phyloP scores from a whole-genome alignment of 2,888 invertebrate genomes.

The Drosophila nr. medialis region DNA sequence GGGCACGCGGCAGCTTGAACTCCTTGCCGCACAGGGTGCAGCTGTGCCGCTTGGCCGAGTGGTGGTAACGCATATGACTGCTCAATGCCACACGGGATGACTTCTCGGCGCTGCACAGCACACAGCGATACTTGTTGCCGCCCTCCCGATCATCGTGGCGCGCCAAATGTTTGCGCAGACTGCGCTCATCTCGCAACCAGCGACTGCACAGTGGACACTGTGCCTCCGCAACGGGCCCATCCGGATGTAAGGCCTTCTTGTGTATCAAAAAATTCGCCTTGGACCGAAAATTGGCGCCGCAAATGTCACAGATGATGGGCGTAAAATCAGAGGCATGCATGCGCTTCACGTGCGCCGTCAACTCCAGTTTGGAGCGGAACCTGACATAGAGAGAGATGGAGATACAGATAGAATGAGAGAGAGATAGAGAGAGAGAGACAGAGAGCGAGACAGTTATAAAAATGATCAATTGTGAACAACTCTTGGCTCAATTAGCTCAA shows the following conservation, averaged over 20 bases:
- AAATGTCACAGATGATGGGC: conserved; percentile 76
- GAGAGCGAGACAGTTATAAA: not conserved
- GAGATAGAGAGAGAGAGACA: not conserved
- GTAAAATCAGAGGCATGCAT: conserved; percentile 71
- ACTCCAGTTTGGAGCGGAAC: conserved; percentile 70
- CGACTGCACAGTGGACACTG: conserved; percentile 69
- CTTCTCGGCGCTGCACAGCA: conserved; percentile 65
- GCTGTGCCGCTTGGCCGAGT: conserved; percentile 67
- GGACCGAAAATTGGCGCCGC: conserved; percentile 68
- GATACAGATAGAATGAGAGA: not conserved
- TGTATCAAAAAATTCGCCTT: conserved; percentile 72
- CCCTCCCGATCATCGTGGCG: conserved; percentile 69
- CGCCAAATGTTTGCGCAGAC: conserved; percentile 68
- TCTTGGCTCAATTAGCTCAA: not conserved
- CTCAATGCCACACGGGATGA: conserved; percentile 65
- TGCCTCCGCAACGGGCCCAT: conserved; percentile 68
- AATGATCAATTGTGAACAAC: not conserved
- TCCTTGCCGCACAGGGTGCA: conserved; percentile 70
- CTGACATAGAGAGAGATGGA: conserved; percentile 26
- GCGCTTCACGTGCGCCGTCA: conserved; percentile 68
- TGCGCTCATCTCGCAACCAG: conserved; percentile 71
- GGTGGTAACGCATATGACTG: conserved; percentile 74
- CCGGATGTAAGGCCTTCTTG: conserved; percentile 72
- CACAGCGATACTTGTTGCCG: conserved; percentile 65
- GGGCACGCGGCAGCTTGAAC: conserved; percentile 61